Conservation (phyloP, 2,888 invertebrate species). For the Caenorhabditis doughertyi region DNA sequence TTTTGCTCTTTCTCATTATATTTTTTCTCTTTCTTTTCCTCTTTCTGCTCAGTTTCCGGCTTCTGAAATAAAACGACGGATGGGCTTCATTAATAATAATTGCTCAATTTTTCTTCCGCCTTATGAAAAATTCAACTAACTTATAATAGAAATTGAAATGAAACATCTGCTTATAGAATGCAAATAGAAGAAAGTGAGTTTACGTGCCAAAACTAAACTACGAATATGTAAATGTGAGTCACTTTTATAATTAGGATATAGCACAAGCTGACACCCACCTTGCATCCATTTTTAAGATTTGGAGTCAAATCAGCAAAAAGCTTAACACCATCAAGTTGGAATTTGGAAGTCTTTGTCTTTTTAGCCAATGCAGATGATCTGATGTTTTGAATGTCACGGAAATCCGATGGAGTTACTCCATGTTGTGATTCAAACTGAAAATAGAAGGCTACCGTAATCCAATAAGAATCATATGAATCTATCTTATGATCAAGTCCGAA, state of each 20-base stretch:
- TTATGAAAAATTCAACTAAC: constrained; percentile 17
- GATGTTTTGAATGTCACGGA: constrained; percentile 79
- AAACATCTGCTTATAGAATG: constrained; percentile 12
- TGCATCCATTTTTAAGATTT: constrained; percentile 20
- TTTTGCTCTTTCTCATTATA: constrained; percentile 33
- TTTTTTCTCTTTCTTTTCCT: constrained; percentile 28
- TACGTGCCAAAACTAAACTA: not conserved
- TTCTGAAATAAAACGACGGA: constrained; percentile 37
- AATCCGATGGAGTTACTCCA: constrained; percentile 75
- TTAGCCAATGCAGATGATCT: constrained; percentile 80
- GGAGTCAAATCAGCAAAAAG: constrained; percentile 77
- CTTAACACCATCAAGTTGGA: constrained; percentile 73
- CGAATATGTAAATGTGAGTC: not conserved
- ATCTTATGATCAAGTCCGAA: not conserved
- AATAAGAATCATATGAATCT: too few species aligned
- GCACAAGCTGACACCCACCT: constrained; percentile 9
- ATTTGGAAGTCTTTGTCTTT: constrained; percentile 81
- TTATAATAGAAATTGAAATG: not conserved
- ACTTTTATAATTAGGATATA: not conserved
- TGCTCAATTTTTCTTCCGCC: not conserved
- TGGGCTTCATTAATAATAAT: constrained; percentile 38
- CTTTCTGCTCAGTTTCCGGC: constrained; percentile 29
- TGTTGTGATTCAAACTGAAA: constrained; percentile 63
- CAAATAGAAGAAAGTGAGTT: not conserved
- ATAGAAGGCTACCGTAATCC: not conserved